Percentiles rank a stretch among this genome's conserved stretches.
phyloP scores from a whole-genome alignment of 2,797 vertebrate genomes.

The Channallabes apus region DNA sequence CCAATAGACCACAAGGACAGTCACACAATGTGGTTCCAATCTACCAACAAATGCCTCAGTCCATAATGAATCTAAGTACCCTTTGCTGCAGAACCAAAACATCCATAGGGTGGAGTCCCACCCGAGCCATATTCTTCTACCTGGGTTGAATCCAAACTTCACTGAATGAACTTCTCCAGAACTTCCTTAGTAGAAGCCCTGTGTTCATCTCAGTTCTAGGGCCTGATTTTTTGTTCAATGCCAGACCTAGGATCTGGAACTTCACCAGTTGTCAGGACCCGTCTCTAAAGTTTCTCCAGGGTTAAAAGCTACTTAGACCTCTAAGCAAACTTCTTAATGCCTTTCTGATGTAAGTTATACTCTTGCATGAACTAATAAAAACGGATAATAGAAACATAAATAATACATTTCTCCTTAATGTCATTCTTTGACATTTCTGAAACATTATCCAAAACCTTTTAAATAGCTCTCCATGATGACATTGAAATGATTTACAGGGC shows the following conservation, averaged over 20 bases:
- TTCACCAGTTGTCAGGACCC: not conserved
- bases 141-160: not conserved
- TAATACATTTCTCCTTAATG: conserved; percentile 19
- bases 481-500: conserved; percentile 17
- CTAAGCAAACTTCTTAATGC: not conserved
- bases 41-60: not conserved
- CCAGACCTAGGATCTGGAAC: no score
- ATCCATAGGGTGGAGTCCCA: not conserved
- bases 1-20: not conserved
- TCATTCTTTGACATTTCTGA: conserved; percentile 17
- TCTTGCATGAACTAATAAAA: conserved; percentile 18
- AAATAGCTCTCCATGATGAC: not conserved
- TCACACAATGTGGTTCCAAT: not conserved
- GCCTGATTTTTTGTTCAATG: not conserved
- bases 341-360: not conserved
- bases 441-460: conserved; percentile 12
- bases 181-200: not conserved
- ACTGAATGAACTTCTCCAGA: not conserved
- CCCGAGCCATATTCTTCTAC: not conserved
- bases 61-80: not conserved
- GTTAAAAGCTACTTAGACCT: not conserved
- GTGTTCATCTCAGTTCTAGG: not conserved
- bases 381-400: conserved; percentile 23
- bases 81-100: not conserved
- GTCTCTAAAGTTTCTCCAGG: not conserved